Base-by-base conservation (phyloP, 2,888 invertebrate species). In the Melieria omissa region DNA sequence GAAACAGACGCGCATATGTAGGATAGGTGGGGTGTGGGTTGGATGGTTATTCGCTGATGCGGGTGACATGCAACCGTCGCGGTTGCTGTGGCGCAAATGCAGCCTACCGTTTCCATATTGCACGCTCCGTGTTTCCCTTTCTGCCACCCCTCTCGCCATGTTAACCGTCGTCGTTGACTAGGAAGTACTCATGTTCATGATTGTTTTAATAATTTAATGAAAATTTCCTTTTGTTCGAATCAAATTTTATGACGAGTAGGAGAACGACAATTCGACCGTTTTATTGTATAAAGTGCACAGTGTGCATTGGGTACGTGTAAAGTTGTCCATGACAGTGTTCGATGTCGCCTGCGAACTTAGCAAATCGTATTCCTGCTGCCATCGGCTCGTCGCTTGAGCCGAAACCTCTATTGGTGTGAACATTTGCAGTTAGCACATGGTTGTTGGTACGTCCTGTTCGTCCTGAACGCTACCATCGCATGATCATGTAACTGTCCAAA, bases 1-100 rank as follows among this genome's bases (percentile, higher is more conserved):
- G 44, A 60, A 75, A 72, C 72, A 76, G 74, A 73, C 71, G 67
- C 41, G 3, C 16, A 16, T 45, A n/a, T 9, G 55, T 41, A 42
- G 14, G 9, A 44, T 49, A 44, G 46, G 47, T 12, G 47, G 46
- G 44, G 45, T 63, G 45, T 47, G 12, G 9, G 8, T 58, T 58
- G 58, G 7, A 5, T 58, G 66, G 41, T 6, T 41, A 5, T 9
- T 10, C 47, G 44, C n/a, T 10, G 10, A 14, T 9, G 42, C 60
- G 60, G 49, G 41, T 49, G 65, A 62, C 65, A 65, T 65, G 70
- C 60, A 60, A 10, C 52, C 42, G 65, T 70, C 60, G 62, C 60
- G 70, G 65, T 70, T 47, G 12, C 1, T 10, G 14, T 58, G 12
- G 16, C n/a, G 7, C 14, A 29, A 29, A 29, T 29, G 5, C 14